phyloP scores from a whole-genome alignment of 2,888 invertebrate genomes.

The Watsonalla binaria region DNA sequence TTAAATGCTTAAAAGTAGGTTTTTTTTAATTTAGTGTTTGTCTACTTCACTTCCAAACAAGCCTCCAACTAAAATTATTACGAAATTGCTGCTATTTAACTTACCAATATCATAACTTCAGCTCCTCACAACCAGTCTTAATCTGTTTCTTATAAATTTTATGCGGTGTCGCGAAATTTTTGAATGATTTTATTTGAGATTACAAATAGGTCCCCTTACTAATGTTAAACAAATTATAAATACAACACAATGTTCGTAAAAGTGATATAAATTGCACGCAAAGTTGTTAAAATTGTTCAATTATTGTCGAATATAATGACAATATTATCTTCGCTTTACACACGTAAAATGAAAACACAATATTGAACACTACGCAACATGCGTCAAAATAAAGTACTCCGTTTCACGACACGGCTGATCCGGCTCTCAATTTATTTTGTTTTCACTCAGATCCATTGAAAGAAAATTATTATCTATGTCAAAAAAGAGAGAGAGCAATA shows the following conservation, averaged over 20 bases:
- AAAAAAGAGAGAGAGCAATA: slow-evolving; percentile 25
- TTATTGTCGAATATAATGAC: slow-evolving; percentile 11
- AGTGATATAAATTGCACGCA: not conserved
- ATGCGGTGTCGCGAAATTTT: not conserved
- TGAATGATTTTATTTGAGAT: not conserved
- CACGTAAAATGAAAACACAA: slow-evolving; percentile 37
- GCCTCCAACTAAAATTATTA: too few relatives aligned
- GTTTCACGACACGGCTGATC: slow-evolving; percentile 54
- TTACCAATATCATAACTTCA: not conserved
- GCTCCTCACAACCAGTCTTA: not conserved
- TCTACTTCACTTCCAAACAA: too few relatives aligned
- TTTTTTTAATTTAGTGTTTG: too few relatives aligned
- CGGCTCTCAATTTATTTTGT: slow-evolving; percentile 49
- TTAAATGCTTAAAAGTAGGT: too few relatives aligned
- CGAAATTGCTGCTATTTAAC: not conserved
- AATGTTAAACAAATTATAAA: not conserved
- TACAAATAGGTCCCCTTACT: not conserved
- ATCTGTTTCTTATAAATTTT: not conserved
- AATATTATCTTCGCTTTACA: slow-evolving; percentile 20
- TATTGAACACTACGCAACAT: slow-evolving; percentile 49
- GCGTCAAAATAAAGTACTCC: slow-evolving; percentile 52
- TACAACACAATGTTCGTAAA: not conserved
- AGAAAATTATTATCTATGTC: slow-evolving; percentile 14
- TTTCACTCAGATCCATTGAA: slow-evolving; percentile 7
- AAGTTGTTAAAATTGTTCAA: not conserved